phyloP scores from a whole-genome alignment of 2,888 invertebrate species.

The Myopa testacea region DNA sequence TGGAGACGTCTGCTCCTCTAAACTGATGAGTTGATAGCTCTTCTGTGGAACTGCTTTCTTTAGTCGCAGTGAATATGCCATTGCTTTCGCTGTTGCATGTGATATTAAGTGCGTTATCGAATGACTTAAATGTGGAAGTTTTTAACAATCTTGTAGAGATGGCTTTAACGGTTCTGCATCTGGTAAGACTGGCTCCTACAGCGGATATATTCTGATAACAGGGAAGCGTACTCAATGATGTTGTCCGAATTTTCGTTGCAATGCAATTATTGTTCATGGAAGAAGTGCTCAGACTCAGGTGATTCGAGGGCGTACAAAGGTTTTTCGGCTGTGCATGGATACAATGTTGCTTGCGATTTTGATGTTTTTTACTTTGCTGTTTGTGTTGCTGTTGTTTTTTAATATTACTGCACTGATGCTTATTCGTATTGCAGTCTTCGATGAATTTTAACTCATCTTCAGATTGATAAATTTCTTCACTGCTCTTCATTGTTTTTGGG shows the following conservation, averaged over 20 bases:
- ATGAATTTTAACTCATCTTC: slow-evolving; percentile 64
- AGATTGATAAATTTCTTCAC: slow-evolving; percentile 51
- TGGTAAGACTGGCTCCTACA: slow-evolving; percentile 41
- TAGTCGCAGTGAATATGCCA: slow-evolving; percentile 39
- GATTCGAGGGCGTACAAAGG: slow-evolving; percentile 50
- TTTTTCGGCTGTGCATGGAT: slow-evolving; percentile 22
- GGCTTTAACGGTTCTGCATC: slow-evolving; percentile 40
- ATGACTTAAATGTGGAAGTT: slow-evolving; percentile 58
- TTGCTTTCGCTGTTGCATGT: slow-evolving; percentile 46
- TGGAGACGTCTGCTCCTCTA: slow-evolving; percentile 61
- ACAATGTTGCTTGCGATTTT: slow-evolving; percentile 30
- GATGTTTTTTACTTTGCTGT: slow-evolving; percentile 39
- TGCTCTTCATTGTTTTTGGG: slow-evolving; percentile 52
- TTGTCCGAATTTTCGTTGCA: slow-evolving; percentile 67
- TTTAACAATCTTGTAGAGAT: slow-evolving; percentile 42
- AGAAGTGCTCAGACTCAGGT: slow-evolving; percentile 63
- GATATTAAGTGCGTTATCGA: slow-evolving; percentile 59
- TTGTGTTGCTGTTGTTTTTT: slow-evolving; percentile 42
- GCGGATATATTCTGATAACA: slow-evolving; percentile 60
- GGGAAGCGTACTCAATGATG: slow-evolving; percentile 64
- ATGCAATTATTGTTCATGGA: slow-evolving; percentile 60
- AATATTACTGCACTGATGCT: slow-evolving; percentile 41
- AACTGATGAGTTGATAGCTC: slow-evolving; percentile 62
- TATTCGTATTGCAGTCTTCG: slow-evolving; percentile 64
- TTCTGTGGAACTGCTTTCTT: slow-evolving; percentile 61